phyloP scores from a whole-genome alignment of 1,140 invertebrate genomes.

The Pantala flavescens region DNA sequence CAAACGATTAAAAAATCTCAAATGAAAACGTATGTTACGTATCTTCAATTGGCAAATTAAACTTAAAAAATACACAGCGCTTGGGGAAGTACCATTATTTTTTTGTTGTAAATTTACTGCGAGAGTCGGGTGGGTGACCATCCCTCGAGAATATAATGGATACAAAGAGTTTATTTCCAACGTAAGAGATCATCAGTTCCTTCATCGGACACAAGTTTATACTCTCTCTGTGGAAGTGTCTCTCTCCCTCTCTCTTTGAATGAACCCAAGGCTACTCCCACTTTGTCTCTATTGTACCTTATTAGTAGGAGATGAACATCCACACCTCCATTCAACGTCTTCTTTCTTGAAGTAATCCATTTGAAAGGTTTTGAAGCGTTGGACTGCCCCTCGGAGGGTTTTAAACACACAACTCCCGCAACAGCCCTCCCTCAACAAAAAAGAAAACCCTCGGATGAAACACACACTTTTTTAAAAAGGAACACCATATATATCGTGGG shows the following conservation, averaged over 20 bases:
- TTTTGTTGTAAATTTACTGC: not conserved
- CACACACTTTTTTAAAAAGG: not conserved
- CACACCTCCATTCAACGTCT: not conserved
- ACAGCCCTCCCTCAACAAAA: not conserved
- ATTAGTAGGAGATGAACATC: not conserved
- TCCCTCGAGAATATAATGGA: not conserved
- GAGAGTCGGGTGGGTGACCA: not conserved
- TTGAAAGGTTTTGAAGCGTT: not conserved
- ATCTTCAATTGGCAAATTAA: conserved; percentile 10
- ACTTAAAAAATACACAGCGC: not conserved
- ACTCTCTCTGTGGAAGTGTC: not conserved
- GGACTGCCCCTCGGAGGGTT: not conserved
- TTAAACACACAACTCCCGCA: not conserved
- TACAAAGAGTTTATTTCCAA: not conserved
- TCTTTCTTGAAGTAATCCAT: conserved; percentile 10
- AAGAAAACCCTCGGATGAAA: not conserved
- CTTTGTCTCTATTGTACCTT: not conserved
- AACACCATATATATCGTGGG: not conserved
- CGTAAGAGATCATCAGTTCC: not conserved
- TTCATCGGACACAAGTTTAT: not conserved
- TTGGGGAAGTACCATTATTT: not conserved
- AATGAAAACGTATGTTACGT: conserved; percentile 2
- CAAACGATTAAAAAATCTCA: conserved; percentile 7
- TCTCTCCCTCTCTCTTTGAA: not conserved
- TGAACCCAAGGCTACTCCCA: not conserved